phyloP scores from a whole-genome alignment of 2,888 invertebrate species.

The Torymus auratus region DNA sequence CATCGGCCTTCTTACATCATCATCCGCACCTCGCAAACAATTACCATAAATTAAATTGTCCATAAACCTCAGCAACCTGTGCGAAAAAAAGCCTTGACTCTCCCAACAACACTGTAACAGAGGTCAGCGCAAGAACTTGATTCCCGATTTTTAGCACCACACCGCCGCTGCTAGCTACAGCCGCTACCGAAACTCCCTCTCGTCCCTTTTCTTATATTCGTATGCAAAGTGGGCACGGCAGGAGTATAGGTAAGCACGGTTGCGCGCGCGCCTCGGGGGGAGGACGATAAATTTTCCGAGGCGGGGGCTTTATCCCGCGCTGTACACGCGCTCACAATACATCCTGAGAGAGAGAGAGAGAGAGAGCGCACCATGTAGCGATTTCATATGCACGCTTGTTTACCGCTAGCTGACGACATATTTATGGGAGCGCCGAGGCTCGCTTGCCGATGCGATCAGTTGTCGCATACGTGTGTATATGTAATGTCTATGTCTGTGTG shows the following conservation, averaged over 20 bases:
- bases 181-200: too few relatives aligned
- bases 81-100: too few relatives aligned
- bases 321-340: slow-evolving; percentile 58
- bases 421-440: slow-evolving; percentile 62
- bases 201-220: slow-evolving; percentile 29
- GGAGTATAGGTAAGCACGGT: not conserved
- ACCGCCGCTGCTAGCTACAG: too few relatives aligned
- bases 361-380: slow-evolving; percentile 54
- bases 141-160: too few relatives aligned
- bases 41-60: too few relatives aligned
- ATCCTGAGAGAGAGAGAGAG: slow-evolving; percentile 20
- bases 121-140: too few relatives aligned
- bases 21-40: too few relatives aligned
- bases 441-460: slow-evolving; percentile 1
- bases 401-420: slow-evolving; percentile 67
- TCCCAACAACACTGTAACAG: too few relatives aligned
- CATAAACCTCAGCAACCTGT: too few relatives aligned
- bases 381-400: slow-evolving; percentile 66
- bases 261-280: slow-evolving; percentile 61
- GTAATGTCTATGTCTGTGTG: too few relatives aligned
- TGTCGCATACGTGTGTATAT: not conserved
- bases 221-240: slow-evolving; percentile 15
- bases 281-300: slow-evolving; percentile 68
- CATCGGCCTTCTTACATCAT: too few relatives aligned
- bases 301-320: slow-evolving; percentile 65